These are phyloP conservation scores for Porites divaricata DNA, from an alignment of 92 coral and sea anemone species.

Conservation along the genomic window DNA sequence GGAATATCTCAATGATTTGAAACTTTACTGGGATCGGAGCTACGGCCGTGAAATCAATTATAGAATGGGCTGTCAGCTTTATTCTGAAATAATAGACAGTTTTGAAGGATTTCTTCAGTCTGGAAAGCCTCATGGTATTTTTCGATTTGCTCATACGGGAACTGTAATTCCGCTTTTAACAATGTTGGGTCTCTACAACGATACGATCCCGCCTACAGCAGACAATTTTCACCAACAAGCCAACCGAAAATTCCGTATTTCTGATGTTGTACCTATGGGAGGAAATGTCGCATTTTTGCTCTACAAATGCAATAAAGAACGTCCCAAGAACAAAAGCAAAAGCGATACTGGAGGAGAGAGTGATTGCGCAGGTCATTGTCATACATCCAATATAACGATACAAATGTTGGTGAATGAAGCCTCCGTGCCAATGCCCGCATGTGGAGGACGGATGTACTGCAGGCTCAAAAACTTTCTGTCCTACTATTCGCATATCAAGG, in stretches of 20 bases:
- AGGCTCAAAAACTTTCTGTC: slow-evolving; percentile 56
- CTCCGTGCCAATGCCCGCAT: slow-evolving; percentile 75
- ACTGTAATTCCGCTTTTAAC: slow-evolving; percentile 79
- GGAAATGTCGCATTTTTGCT: slow-evolving; percentile 86
- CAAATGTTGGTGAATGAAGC: slow-evolving; percentile 84
- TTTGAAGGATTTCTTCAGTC: slow-evolving; percentile 41
- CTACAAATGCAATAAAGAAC: slow-evolving; percentile 55
- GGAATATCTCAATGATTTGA: slow-evolving; percentile 81
- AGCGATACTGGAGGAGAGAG: background rate
- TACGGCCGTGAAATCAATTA: slow-evolving; percentile 81
- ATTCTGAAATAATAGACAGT: slow-evolving; percentile 58
- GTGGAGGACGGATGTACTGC: slow-evolving; percentile 66
- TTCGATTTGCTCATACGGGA: slow-evolving; percentile 87
- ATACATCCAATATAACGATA: slow-evolving; percentile 31
- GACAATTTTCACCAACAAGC: slow-evolving; percentile 64
- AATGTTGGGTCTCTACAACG: slow-evolving; percentile 78
- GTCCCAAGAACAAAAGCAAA: slow-evolving; percentile 2
- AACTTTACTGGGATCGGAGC: slow-evolving; percentile 67
- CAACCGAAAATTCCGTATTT: slow-evolving; percentile 74
- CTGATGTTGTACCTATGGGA: slow-evolving; percentile 81
- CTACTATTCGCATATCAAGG: slow-evolving; percentile 54
- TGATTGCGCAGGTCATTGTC: background rate
- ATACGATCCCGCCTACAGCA: slow-evolving; percentile 69
- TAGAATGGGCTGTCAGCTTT: slow-evolving; percentile 79
- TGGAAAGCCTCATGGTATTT: slow-evolving; percentile 74